Conservation (phyloP, 2,797 vertebrate species). For the Nannoperca obscura region DNA sequence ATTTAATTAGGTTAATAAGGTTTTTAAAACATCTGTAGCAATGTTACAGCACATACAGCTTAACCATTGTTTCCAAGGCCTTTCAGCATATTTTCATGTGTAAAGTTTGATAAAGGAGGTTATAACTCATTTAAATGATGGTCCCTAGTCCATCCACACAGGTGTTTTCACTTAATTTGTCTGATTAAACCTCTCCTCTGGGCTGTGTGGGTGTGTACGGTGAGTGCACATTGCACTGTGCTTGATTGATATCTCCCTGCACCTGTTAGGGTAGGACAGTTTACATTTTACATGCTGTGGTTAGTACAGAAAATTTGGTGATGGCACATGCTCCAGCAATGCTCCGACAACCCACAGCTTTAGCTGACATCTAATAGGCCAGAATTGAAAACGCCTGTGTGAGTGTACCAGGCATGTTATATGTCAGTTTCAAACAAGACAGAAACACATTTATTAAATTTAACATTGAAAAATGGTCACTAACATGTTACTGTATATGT, state of each 20-base stretch:
- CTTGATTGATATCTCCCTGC: not conserved
- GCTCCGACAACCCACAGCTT: not conserved
- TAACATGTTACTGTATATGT: not conserved
- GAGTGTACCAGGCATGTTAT: not conserved
- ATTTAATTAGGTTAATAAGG: not conserved
- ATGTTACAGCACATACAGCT: not conserved
- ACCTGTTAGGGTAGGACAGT: not conserved
- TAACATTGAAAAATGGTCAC: not conserved
- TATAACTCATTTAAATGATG: not conserved
- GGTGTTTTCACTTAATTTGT: constrained; percentile 9
- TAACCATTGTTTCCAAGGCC: not conserved
- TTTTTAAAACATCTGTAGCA: not conserved
- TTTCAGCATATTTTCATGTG: constrained; percentile 12
- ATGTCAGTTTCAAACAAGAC: not conserved
- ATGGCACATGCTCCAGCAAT: not conserved
- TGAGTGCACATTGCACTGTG: too few species aligned
- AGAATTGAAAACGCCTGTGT: not conserved
- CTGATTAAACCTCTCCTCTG: not conserved
- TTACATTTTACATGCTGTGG: not conserved
- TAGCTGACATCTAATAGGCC: not conserved
- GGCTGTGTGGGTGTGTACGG: not conserved
- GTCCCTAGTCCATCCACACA: not conserved
- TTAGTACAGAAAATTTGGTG: not conserved
- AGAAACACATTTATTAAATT: not conserved
- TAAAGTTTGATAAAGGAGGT: not conserved